A percentile compares a stretch with the other conserved stretches of the same genome.
Evolutionary conservation across 2,888 invertebrate genomes (phyloP).

Genomic region (Ryuthela nishihirai): DNA sequence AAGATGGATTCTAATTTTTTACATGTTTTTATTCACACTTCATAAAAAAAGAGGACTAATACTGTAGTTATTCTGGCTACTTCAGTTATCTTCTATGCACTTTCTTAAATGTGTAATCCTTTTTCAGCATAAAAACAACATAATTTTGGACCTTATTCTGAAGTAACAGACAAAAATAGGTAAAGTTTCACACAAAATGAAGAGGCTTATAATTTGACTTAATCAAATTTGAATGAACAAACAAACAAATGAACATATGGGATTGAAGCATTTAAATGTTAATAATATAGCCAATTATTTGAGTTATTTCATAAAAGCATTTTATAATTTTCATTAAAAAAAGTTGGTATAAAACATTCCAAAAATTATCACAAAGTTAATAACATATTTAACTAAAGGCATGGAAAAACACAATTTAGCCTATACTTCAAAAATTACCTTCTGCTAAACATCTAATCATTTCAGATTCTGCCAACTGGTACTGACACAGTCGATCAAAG

Average conservation of each 20-base stretch:
- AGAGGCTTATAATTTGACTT: not conserved
- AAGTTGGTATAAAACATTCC: not conserved
- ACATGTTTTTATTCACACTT: no score
- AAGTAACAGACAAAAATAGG: no score
- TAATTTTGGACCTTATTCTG: no score
- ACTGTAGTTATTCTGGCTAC: no score
- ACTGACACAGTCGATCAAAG: conserved; percentile 73
- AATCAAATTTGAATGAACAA: not conserved
- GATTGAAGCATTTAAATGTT: not conserved
- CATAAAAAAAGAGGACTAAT: no score
- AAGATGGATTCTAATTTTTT: no score
- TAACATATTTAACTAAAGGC: not conserved
- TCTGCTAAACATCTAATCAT: conserved; percentile 79
- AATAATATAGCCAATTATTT: no score
- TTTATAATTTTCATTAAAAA: not conserved
- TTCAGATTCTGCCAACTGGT: conserved; percentile 67
- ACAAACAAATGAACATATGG: not conserved
- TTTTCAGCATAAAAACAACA: no score
- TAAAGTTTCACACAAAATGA: no score
- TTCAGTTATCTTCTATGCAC: no score
- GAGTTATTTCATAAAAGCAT: no score
- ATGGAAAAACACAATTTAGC: not conserved
- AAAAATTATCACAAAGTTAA: not conserved
- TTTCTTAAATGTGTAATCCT: no score
- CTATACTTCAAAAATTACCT: conserved; percentile 60